Percentiles rank a stretch among this genome's conserved stretches.
Evolutionary conservation across 2,888 invertebrate species (phyloP).

Genomic region (Dolomedes plantarius): DNA sequence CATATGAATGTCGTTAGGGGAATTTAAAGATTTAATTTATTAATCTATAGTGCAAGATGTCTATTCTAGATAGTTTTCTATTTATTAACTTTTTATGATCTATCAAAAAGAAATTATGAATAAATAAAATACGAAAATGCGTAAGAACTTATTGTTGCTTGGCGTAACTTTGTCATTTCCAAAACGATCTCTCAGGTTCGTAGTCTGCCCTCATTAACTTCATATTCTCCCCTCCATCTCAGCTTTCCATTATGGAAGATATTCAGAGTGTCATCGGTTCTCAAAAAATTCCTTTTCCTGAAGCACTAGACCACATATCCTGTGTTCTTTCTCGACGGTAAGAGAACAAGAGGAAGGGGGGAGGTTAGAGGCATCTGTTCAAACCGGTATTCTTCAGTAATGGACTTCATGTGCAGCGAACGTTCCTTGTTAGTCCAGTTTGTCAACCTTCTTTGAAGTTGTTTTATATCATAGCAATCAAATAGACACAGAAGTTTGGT

Average conservation of each 20-base stretch:
- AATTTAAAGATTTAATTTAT: too few relatives aligned
- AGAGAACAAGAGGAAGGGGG: neutral
- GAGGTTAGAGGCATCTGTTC: neutral
- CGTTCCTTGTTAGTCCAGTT: constrained; percentile 20
- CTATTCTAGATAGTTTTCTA: too few relatives aligned
- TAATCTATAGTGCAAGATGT: too few relatives aligned
- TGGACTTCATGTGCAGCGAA: neutral
- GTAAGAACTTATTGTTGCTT: too few relatives aligned
- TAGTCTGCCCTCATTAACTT: neutral
- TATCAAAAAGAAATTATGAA: too few relatives aligned
- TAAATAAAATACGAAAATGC: too few relatives aligned
- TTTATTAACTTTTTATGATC: too few relatives aligned
- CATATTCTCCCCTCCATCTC: neutral
- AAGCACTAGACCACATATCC: constrained; percentile 12
- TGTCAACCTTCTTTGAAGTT: constrained; percentile 12
- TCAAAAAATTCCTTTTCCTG: constrained; percentile 14
- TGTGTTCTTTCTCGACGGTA: neutral
- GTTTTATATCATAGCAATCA: neutral
- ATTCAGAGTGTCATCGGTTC: neutral
- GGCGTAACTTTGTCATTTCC: too few relatives aligned
- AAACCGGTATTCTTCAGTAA: constrained; percentile 28
- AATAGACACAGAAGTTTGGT: neutral
- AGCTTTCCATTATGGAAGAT: neutral
- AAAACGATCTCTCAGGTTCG: too few relatives aligned
- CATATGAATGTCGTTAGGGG: too few relatives aligned